Conservation (phyloP, 2,888 invertebrate species). For the Plagiodera versicolora region DNA sequence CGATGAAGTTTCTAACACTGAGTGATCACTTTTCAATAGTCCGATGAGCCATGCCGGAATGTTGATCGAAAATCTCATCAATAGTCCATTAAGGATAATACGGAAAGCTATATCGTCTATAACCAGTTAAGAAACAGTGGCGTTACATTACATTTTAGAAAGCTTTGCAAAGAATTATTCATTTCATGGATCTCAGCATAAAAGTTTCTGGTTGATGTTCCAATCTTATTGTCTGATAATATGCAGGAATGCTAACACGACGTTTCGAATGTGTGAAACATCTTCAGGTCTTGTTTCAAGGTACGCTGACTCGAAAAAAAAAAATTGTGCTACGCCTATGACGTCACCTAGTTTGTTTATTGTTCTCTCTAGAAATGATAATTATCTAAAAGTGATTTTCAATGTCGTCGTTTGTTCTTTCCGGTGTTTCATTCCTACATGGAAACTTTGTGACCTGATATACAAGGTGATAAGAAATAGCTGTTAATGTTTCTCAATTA, state of each 20-base stretch:
- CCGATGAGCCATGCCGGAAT: not conserved
- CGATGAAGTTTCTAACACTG: not conserved
- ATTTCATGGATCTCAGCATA: too few species aligned
- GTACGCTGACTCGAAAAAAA: not conserved
- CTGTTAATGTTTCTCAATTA: too few species aligned
- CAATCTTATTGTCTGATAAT: too few species aligned
- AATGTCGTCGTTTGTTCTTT: not conserved
- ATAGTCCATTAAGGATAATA: not conserved
- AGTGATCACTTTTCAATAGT: not conserved
- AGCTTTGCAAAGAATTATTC: too few species aligned
- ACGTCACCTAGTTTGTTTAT: not conserved
- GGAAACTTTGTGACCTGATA: too few species aligned
- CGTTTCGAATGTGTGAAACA: too few species aligned
- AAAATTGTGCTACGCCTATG: not conserved
- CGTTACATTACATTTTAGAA: too few species aligned
- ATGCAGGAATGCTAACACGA: too few species aligned
- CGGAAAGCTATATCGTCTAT: not conserved
- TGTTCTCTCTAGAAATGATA: not conserved
- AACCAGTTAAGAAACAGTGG: not conserved
- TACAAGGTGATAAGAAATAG: too few species aligned
- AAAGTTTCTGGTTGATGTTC: too few species aligned
- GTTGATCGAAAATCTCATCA: not conserved
- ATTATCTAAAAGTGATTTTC: not conserved
- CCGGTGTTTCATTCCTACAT: not conserved
- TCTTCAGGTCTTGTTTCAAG: too few species aligned